Percentiles rank a stretch among this genome's conserved stretches.
These are phyloP conservation scores for Xenopus tropicalis DNA, from an alignment of 2,113 vertebrate species.

Conservation along the genomic window UCB_Xtro_10.0 CM004443.2:168883001-168883500, in stretches of 20 bases:
- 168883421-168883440: slow-evolving; percentile 71
- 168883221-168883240: slow-evolving; percentile 44
- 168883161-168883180: slow-evolving; percentile 7
- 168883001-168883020: no score
- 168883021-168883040: no score
- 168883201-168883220: slow-evolving; percentile 45
- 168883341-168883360: slow-evolving; percentile 69
- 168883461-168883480: slow-evolving; percentile 64
- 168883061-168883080: no score
- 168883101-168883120: no score
- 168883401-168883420: slow-evolving; percentile 76
- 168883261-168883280: slow-evolving; percentile 54
- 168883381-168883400: slow-evolving; percentile 75
- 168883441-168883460: slow-evolving; percentile 60
- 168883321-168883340: slow-evolving; percentile 76
- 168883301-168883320: slow-evolving; percentile 65
- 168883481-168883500: slow-evolving; percentile 67
- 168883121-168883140: no score
- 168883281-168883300: slow-evolving; percentile 59
- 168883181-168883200: slow-evolving; percentile 14
- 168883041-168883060: no score
- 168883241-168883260: slow-evolving; percentile 53
- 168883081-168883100: no score
- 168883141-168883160: not conserved
- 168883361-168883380: slow-evolving; percentile 68